These are phyloP conservation scores for Oxyteleia sp. DNA, from an alignment of 2,888 invertebrate genomes.

Conservation along the genomic window DNA sequence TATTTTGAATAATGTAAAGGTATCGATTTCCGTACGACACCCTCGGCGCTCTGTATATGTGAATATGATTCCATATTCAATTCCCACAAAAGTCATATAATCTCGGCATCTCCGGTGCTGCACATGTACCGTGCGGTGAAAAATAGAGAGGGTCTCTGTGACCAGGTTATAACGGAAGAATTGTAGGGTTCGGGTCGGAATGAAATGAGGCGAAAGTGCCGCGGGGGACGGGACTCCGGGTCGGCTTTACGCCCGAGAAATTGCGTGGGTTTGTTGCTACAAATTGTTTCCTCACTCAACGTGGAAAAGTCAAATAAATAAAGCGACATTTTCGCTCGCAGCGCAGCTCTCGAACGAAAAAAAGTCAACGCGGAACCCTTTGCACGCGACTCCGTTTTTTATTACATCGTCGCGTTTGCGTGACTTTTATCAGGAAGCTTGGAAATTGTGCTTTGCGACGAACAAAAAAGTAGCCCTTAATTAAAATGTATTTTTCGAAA, in stretches of 20 bases:
- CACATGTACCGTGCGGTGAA: slow-evolving; percentile 46
- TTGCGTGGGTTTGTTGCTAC: slow-evolving; percentile 78
- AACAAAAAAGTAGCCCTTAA: slow-evolving; percentile 39
- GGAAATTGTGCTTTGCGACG: slow-evolving; percentile 55
- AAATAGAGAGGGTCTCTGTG: slow-evolving; percentile 75
- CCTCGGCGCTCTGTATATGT: slow-evolving; percentile 22
- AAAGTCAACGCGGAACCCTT: slow-evolving; percentile 45
- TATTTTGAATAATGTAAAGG: slow-evolving; percentile 66
- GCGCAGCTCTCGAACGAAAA: slow-evolving; percentile 35
- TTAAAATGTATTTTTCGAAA: slow-evolving; percentile 60
- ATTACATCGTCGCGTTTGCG: slow-evolving; percentile 54
- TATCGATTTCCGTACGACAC: slow-evolving; percentile 56
- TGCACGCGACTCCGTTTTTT: slow-evolving; percentile 63
- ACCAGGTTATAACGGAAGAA: slow-evolving; percentile 80
- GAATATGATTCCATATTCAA: slow-evolving; percentile 62
- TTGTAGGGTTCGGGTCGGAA: slow-evolving; percentile 55
- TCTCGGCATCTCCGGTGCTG: slow-evolving; percentile 43
- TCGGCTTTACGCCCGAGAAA: slow-evolving; percentile 75
- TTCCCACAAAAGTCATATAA: slow-evolving; percentile 58
- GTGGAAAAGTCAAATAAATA: slow-evolving; percentile 70
- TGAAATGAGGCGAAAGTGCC: slow-evolving; percentile 71
- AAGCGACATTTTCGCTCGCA: slow-evolving; percentile 50
- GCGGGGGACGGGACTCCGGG: slow-evolving; percentile 17
- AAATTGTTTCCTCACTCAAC: slow-evolving; percentile 78
- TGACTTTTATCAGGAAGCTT: slow-evolving; percentile 62